Percentiles rank a stretch among this genome's conserved stretches.
These are phyloP conservation scores for Glaucidium brasilianum DNA, from an alignment of 2,113 vertebrate species.

Conservation along the genomic window DNA sequence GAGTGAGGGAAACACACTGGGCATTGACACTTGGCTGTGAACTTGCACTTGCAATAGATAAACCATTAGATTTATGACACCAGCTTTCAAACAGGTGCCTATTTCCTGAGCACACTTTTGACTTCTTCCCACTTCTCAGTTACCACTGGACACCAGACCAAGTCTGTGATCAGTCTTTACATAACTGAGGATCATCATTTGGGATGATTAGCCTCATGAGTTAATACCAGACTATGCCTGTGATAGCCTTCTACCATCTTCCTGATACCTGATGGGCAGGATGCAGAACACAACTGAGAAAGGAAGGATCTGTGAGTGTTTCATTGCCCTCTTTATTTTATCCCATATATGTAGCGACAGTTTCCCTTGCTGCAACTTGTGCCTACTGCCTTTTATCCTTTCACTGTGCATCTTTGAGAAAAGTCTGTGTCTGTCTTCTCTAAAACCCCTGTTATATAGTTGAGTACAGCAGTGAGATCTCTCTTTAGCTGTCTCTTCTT, in stretches of 20 bases:
- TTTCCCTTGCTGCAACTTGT: background rate
- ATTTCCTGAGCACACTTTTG: background rate
- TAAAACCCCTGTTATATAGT: background rate
- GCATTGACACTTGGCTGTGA: background rate
- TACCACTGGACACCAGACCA: background rate
- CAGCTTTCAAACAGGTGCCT: background rate
- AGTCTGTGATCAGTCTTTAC: background rate
- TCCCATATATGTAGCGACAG: background rate
- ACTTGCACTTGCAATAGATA: background rate
- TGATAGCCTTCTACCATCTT: background rate
- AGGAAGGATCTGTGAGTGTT: background rate
- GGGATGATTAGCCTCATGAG: background rate
- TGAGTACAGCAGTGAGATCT: background rate
- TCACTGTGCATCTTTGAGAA: background rate
- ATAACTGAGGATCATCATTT: background rate
- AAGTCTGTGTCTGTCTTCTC: background rate
- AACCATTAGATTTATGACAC: background rate
- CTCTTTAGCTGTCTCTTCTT: background rate
- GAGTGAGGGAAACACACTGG: background rate
- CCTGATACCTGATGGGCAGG: background rate
- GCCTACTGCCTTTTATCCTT: background rate
- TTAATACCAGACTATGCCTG: background rate
- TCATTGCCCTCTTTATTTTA: background rate
- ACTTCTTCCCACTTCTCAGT: background rate
- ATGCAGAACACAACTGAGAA: background rate